Base-by-base conservation (phyloP, 2,888 invertebrate genomes). In the Cantharis lateralis region DNA sequence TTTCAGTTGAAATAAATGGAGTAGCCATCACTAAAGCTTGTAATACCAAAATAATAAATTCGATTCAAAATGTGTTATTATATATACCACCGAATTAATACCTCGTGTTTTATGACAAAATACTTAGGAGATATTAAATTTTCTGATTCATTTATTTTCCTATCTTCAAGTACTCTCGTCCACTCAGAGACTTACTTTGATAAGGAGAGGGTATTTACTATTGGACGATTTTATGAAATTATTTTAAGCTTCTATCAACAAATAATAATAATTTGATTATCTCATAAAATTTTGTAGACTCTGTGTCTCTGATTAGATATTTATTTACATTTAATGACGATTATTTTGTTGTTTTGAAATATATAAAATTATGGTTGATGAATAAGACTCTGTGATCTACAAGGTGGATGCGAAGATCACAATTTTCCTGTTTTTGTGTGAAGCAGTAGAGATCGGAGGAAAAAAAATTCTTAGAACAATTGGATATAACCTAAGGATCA, bases 231-330 rank as follows among this genome's bases (percentile, higher is more conserved):
- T 64, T 20, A 3, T 20, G 20, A 64, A 11, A n/a, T 18, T 15
- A 24, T 64, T 64, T 20, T 24, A 18, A 68, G 62, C 71, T 72
- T 76, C 28, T 62, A 11, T 71, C 71, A 71, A 66, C 26, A 74
- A 48, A 48, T 48, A 48, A 32, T 32, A 32, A 48, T 48, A 48
- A 48, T 48, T 48, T 48, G 48, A 48, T 7, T 48, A 48, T n/a
- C 48, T 4, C 48, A 48, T 48, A 48, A 70, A 64, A 64, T 64
- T 64, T 64, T 64, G 64, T 64, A 64, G 64, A 64, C 64, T 64
- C 18, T 64, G 64, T 64, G 64, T 64, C 64, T 64, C 64, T 64
- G 64, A 64, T 20, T 64, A 64, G 10, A 10, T 48, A 48, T 11
- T 32, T 48, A n/a, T 48, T 48, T 48, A 48, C n/a, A 0, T 32